Evolutionary conservation across 2,797 vertebrate species (phyloP).

Genomic region (Acipenser oxyrinchus): DNA sequence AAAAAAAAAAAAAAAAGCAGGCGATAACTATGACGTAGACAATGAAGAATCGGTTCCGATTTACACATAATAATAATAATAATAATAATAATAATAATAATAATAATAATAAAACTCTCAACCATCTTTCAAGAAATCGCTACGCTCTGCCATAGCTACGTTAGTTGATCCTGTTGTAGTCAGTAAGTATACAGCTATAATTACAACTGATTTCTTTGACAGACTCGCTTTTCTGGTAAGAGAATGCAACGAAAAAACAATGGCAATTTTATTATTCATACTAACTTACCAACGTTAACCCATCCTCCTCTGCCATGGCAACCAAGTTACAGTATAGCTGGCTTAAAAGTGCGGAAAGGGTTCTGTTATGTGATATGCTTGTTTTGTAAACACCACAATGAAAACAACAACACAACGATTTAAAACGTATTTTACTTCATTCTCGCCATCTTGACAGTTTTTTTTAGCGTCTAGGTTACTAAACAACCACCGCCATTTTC

Average conservation of each 20-base stretch:
- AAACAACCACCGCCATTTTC: constrained; percentile 39
- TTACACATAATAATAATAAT: too few relatives aligned
- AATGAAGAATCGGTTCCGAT: too few relatives aligned
- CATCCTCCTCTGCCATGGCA: constrained; percentile 43
- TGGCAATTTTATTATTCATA: neutral
- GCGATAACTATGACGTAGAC: too few relatives aligned
- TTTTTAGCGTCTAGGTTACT: constrained; percentile 49
- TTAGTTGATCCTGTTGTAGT: too few relatives aligned
- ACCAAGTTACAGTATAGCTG: neutral
- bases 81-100: too few relatives aligned
- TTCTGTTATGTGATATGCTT: neutral
- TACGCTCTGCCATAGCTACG: too few relatives aligned
- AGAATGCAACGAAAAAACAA: neutral
- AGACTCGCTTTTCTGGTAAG: too few relatives aligned
- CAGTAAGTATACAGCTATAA: too few relatives aligned
- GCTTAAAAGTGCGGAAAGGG: constrained; percentile 1
- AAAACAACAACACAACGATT: constrained; percentile 1
- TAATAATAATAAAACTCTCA: too few relatives aligned
- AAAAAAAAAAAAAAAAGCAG: too few relatives aligned
- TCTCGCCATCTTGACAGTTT: constrained; percentile 44
- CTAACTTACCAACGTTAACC: constrained; percentile 51
- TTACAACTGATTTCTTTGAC: too few relatives aligned
- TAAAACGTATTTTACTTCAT: constrained; percentile 1
- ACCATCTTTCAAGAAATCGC: too few relatives aligned
- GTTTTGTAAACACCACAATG: neutral